These are phyloP conservation scores for Brenthis hecate DNA, from an alignment of 2,888 invertebrate genomes.

Conservation along the genomic window DNA sequence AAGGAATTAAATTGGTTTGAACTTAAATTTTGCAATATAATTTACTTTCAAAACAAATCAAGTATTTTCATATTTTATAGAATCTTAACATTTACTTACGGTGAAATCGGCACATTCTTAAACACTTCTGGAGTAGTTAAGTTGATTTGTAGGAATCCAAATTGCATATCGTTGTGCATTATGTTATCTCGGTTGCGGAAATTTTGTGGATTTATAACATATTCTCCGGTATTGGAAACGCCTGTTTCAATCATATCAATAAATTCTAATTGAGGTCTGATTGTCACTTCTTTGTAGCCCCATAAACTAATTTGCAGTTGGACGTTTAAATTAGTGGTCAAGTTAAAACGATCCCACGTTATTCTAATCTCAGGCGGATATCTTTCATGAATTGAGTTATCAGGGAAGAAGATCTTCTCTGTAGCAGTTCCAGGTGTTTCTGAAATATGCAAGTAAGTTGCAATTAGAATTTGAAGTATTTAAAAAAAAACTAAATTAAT, in stretches of 20 bases:
- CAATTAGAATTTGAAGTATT: neutral
- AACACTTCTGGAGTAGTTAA: conserved; percentile 88
- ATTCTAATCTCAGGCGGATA: conserved; percentile 89
- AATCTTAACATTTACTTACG: conserved; percentile 82
- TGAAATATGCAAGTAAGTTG: conserved; percentile 52
- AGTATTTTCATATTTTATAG: neutral
- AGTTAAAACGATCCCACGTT: conserved; percentile 92
- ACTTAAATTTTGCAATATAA: neutral
- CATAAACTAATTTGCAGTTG: conserved; percentile 91
- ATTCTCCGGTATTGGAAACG: conserved; percentile 86
- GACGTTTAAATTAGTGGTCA: conserved; percentile 90
- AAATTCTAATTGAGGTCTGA: conserved; percentile 89
- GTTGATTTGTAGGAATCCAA: conserved; percentile 94
- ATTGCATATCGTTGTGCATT: conserved; percentile 88
- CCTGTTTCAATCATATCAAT: conserved; percentile 88
- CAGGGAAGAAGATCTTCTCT: conserved; percentile 92
- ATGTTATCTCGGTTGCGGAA: conserved; percentile 87
- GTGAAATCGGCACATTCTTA: conserved; percentile 85
- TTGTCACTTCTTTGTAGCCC: conserved; percentile 94
- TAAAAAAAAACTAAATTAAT: neutral
- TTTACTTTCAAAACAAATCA: neutral
- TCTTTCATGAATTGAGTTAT: conserved; percentile 87
- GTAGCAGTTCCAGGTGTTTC: conserved; percentile 95
- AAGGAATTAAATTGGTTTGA: too few relatives aligned
- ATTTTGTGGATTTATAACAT: conserved; percentile 87